phyloP scores from a whole-genome alignment of 2,797 vertebrate genomes.

The Champsocephalus gunnari region DNA sequence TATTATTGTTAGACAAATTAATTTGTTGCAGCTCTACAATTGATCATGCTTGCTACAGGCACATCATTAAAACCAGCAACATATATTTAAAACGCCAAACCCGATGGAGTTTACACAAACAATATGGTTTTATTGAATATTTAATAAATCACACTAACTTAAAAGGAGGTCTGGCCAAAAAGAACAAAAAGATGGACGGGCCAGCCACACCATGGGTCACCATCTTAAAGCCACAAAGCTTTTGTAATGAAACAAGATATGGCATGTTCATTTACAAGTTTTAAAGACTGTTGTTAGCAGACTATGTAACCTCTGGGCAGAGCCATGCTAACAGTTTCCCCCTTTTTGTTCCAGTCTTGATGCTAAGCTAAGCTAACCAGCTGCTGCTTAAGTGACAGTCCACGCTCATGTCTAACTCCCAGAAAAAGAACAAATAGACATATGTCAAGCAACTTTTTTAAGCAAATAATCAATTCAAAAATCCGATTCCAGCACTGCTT shows the following conservation, averaged over 20 bases:
- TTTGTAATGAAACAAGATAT: background rate
- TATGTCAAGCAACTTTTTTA: background rate
- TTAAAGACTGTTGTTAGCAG: background rate
- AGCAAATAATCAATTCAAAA: background rate
- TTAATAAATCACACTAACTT: too few species aligned
- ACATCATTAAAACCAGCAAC: too few species aligned
- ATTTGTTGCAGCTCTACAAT: too few species aligned
- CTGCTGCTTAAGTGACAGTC: background rate
- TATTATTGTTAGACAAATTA: too few species aligned
- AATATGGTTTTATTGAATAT: too few species aligned
- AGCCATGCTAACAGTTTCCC: background rate
- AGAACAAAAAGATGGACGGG: too few species aligned
- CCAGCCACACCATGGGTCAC: background rate
- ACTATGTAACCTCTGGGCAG: background rate
- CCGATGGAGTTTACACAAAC: too few species aligned
- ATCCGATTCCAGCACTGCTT: background rate
- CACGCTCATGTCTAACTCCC: too few species aligned
- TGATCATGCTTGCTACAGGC: too few species aligned
- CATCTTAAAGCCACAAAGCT: too few species aligned
- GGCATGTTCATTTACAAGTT: background rate
- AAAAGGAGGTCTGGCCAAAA: too few species aligned
- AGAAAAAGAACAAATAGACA: background rate
- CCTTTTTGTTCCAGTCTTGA: background rate
- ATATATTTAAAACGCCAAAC: too few species aligned
- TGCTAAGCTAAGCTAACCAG: slow-evolving; percentile 7